Evolutionary conservation across 2,888 invertebrate species (phyloP), one percentile per base, ranked within the genome.

Genomic region (Scrobipalpa costella): DNA sequence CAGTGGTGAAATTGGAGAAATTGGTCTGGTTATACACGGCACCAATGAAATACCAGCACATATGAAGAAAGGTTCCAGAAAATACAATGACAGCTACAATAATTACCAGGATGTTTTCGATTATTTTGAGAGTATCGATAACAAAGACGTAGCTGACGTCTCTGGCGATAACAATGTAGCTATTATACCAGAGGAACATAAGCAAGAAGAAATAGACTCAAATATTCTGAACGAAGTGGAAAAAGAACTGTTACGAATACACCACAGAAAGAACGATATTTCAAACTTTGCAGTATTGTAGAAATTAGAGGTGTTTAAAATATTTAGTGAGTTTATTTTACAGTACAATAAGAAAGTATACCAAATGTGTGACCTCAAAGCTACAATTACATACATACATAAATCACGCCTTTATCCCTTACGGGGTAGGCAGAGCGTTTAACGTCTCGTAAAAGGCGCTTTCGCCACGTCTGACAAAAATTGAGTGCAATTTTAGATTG

Each of bases 21-120:
- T 94, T 0, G 87, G 83, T n/a, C 79, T 96, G 50, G 86, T 94
- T 44, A 79, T 97, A n/a, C 95, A 96, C 73, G 97, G 97, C 1
- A 96, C 96, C 0, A 86, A 82, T 65, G 84, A 92, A 61, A 88
- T 90, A 71, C 96, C 96, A 0, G 76, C 77, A 2, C 94, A 96
- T 73, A 93, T 95, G 90, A 84, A 76, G 69, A 79, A 88, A 60
- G 94, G 93, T 2, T 88, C 89, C 0, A 87, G 93, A 73, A 80
- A 84, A 67, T 94, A 94, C 76, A 88, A 93, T 66, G 78, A 90
- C 52, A 82, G 92, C 62, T 93, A 93, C 73, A 92, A 76, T 61
- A 75, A 78, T 57, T 69, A 76, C 65, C 69, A 77, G 65, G 73
- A 78, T 34, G 68, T 73, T 17, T 75, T 76, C 38, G 71, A 79